Evolutionary conservation across 2,113 vertebrate genomes (phyloP).

Genomic region (Nyctereutes procyonoides): DNA sequence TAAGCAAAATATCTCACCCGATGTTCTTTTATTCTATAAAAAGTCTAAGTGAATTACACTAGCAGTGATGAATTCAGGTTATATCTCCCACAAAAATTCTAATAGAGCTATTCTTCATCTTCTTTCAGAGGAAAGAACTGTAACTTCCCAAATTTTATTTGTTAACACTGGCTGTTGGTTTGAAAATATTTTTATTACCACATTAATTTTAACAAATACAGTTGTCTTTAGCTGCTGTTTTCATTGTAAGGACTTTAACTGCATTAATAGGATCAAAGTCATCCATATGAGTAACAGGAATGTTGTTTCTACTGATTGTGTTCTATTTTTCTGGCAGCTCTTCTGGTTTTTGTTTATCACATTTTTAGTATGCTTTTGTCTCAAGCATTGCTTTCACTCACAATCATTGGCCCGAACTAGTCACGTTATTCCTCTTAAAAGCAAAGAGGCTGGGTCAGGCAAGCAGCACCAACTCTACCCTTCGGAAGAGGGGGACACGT

Average conservation of each 20-base stretch:
- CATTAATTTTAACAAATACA: constrained; percentile 32
- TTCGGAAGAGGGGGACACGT: background rate
- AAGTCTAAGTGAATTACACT: constrained; percentile 39
- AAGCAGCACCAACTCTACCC: background rate
- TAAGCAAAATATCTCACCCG: background rate
- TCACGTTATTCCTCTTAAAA: background rate
- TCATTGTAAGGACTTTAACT: constrained; percentile 51
- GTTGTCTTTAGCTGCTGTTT: constrained; percentile 44
- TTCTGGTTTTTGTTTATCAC: constrained; percentile 10
- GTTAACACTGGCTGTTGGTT: constrained; percentile 42
- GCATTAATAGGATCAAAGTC: constrained; percentile 27
- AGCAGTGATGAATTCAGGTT: constrained; percentile 50
- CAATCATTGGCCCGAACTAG: background rate
- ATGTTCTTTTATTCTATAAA: constrained; percentile 13
- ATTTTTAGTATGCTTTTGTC: background rate
- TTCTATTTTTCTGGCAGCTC: constrained; percentile 25
- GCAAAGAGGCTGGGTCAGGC: background rate
- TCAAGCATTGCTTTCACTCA: background rate
- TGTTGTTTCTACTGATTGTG: background rate
- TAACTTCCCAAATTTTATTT: constrained; percentile 51
- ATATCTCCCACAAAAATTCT: constrained; percentile 22
- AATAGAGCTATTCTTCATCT: constrained; percentile 47
- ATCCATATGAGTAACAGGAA: background rate
- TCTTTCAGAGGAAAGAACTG: constrained; percentile 35
- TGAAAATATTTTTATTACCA: constrained; percentile 47